A percentile compares a stretch with the other conserved stretches of the same genome.
These are phyloP conservation scores for Acropora tenuis DNA, from an alignment of 64 coral and sea anemone genomes.

Conservation along the genomic window DNA sequence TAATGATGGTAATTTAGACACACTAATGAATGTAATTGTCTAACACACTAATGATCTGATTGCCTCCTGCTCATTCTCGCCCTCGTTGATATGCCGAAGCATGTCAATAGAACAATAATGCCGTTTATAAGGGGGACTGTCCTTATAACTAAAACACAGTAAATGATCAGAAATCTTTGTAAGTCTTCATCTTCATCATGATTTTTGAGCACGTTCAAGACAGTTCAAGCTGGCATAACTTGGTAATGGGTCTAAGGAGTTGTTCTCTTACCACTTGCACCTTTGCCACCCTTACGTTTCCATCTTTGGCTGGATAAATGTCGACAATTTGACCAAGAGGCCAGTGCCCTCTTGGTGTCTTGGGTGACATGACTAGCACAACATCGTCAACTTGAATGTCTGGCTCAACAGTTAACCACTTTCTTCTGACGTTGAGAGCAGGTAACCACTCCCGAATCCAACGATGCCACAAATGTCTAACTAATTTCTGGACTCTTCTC, in stretches of 20 bases:
- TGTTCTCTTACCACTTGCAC: slow-evolving; percentile 15
- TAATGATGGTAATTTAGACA: too few species aligned
- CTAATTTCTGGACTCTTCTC: too few species aligned
- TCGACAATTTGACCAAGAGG: slow-evolving; percentile 58
- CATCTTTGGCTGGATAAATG: slow-evolving; percentile 18
- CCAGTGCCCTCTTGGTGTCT: slow-evolving; percentile 34
- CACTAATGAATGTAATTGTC: too few species aligned
- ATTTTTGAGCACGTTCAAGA: not conserved
- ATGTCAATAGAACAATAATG: not conserved
- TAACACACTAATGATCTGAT: too few species aligned
- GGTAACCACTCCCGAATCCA: too few species aligned
- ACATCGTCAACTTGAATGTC: not conserved
- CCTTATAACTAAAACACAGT: not conserved
- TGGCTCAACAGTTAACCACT: too few species aligned
- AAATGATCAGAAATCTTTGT: not conserved
- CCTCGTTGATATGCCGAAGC: not conserved
- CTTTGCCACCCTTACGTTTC: slow-evolving; percentile 18
- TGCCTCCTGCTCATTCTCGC: not conserved
- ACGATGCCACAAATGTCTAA: too few species aligned
- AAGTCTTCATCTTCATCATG: too few species aligned
- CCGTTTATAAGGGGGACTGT: not conserved
- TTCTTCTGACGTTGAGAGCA: too few species aligned
- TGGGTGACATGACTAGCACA: slow-evolving; percentile 36
- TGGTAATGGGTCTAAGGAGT: slow-evolving; percentile 5
- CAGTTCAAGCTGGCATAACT: slow-evolving; percentile 35